Base-by-base conservation (phyloP, 2,888 invertebrate genomes). In the Ceratothoa steindachneri region DNA sequence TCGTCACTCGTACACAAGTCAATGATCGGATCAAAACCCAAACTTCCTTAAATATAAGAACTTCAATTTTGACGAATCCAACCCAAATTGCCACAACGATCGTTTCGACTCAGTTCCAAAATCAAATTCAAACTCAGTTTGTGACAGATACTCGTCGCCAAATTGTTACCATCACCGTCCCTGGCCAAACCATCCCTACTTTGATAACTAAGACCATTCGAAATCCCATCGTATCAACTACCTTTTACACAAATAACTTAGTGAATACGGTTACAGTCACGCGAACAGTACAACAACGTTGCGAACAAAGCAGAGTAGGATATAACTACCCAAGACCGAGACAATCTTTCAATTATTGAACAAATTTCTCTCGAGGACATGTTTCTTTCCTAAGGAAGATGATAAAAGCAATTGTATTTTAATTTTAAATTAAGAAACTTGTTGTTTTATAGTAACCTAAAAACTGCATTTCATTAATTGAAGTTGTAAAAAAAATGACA, bases 271-370 rank as follows among this genome's bases (percentile, higher is more conserved):
- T 72, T 30, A 76, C 76, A 12, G 31, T 55, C n/a, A 79, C 78
- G 30, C 71, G 71, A 60, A 76, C 76, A 5, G 74, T 76, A n/a
- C 67, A 52, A 9, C 73, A 73, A 1, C 28, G 53, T 31, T 76
- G 76, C 41, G 67, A 30, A 19, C 51, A 71, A 51, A 66, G 66
- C 3, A 65, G 51, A 66, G 67, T 72, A 3, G 79, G 74, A 3
- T 79, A 79, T 67, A 69, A 74, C 55, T 79, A 79, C 68, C 67
- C 53, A 12, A 29, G 28, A 1, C 79, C 79, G 12, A 9, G 30
- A 19, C 30, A 72, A 4, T 55, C 78, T 19, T 74, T 76, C 65
- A 72, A 69, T 31, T 65, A 68, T 52, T 73, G 68, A 70, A 2
- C 2, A 60, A 15, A 22, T 60, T 60, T 22, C 60, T 60, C 27